phyloP scores from a whole-genome alignment of 2,113 vertebrate genomes.

The Shinisaurus crocodilurus region DNA sequence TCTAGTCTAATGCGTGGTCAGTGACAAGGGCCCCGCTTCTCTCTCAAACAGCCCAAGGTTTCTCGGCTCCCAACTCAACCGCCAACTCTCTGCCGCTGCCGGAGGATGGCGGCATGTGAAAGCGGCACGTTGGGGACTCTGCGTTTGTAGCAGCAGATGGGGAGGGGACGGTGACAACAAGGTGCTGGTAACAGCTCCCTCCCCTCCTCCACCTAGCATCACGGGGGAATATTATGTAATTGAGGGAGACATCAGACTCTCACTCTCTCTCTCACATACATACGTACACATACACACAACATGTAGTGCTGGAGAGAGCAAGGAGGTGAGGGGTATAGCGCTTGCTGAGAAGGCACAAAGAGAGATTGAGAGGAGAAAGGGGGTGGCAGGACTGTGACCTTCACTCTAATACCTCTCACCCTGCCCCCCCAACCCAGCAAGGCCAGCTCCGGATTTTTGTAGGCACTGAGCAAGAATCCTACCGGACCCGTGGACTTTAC shows the following conservation, averaged over 20 bases:
- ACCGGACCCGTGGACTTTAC: too few relatives aligned
- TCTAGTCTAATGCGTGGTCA: background rate
- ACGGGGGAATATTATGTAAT: constrained; percentile 5
- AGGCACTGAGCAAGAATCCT: too few relatives aligned
- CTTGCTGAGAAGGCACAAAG: background rate
- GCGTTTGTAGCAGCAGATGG: background rate
- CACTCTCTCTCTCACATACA: background rate
- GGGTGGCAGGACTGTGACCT: background rate
- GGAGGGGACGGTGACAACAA: background rate
- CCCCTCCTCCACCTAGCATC: background rate
- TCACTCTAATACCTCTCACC: background rate
- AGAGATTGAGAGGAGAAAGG: background rate
- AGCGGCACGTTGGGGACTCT: background rate
- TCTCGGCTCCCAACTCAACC: background rate
- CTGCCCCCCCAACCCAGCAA: background rate
- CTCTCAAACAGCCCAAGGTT: background rate
- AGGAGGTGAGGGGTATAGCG: background rate
- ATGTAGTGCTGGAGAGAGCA: background rate
- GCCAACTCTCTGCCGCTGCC: background rate
- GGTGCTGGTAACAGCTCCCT: background rate
- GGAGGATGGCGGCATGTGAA: background rate
- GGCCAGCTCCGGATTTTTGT: too few relatives aligned
- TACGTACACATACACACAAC: background rate
- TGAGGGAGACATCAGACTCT: background rate
- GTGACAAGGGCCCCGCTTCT: background rate